Evolutionary conservation across 2,888 invertebrate species (phyloP).

Genomic region (Eupithecia tripunctaria): DNA sequence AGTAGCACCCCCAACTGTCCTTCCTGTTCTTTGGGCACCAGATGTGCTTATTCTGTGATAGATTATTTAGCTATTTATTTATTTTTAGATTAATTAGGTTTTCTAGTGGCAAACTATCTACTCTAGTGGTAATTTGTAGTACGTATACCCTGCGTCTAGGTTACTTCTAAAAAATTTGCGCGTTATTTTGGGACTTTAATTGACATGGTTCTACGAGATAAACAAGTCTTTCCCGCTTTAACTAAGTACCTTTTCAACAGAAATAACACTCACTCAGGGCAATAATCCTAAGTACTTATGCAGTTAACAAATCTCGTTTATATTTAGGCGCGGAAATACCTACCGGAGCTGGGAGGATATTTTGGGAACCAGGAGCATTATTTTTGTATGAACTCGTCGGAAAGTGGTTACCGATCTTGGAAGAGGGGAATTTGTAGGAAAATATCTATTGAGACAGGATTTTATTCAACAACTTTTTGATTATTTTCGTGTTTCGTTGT

Average conservation of each 20-base stretch:
- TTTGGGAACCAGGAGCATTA: constrained; percentile 31
- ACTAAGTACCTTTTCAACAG: not conserved
- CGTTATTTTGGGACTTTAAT: not conserved
- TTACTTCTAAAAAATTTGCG: not conserved
- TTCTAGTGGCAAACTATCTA: too few species aligned
- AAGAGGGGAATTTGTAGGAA: not conserved
- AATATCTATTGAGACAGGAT: not conserved
- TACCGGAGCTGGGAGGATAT: constrained; percentile 30
- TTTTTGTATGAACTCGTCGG: constrained; percentile 27
- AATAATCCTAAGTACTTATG: constrained; percentile 27
- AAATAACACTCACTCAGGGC: constrained; percentile 18
- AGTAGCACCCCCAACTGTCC: not conserved
- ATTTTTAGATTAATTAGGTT: too few species aligned
- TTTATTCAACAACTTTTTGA: not conserved
- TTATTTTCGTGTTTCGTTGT: not conserved
- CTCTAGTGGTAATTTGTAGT: too few species aligned
- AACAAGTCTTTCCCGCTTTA: not conserved
- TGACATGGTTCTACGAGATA: not conserved
- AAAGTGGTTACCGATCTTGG: not conserved
- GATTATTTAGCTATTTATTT: too few species aligned
- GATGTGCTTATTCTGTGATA: not conserved
- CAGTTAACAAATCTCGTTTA: constrained; percentile 39
- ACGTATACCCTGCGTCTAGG: not conserved
- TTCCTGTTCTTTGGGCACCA: not conserved
- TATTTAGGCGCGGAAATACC: constrained; percentile 32